Evolutionary conservation across 2,113 vertebrate species (phyloP).

Genomic region (Nothoprocta pentlandii): DNA sequence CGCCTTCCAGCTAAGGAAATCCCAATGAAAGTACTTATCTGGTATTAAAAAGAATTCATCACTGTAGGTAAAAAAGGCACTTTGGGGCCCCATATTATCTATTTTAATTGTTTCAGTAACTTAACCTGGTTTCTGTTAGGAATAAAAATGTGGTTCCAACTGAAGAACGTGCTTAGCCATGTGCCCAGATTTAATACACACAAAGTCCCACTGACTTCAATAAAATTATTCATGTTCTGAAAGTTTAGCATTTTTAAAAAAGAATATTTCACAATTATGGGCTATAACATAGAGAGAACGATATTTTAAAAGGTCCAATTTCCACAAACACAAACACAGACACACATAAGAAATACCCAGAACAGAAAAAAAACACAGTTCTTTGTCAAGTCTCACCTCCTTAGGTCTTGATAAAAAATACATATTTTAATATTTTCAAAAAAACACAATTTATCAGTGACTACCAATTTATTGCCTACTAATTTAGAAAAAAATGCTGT

Average conservation of each 20-base stretch:
- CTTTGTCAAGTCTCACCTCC: neutral
- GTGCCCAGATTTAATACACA: neutral
- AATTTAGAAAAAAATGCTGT: neutral
- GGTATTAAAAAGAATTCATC: neutral
- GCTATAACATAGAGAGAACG: neutral
- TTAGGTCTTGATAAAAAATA: neutral
- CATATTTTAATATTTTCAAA: conserved; percentile 12
- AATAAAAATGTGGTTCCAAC: neutral
- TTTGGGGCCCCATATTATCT: neutral
- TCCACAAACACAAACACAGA: rapidly evolving
- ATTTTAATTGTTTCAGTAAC: neutral
- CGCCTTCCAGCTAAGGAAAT: neutral
- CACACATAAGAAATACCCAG: neutral
- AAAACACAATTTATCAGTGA: conserved; percentile 22
- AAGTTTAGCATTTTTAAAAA: neutral
- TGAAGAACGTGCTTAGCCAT: neutral
- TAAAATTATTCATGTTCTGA: neutral
- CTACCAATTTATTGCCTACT: neutral
- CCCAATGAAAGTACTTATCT: neutral
- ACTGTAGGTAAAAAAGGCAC: neutral
- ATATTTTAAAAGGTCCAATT: neutral
- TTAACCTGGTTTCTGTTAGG: neutral
- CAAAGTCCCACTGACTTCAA: rapidly evolving
- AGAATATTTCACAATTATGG: neutral
- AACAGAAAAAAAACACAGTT: neutral